A percentile compares a stretch with the other conserved stretches of the same genome.
Conservation (phyloP, 1,140 invertebrate species). For the Aleiodes sp. region DNA sequence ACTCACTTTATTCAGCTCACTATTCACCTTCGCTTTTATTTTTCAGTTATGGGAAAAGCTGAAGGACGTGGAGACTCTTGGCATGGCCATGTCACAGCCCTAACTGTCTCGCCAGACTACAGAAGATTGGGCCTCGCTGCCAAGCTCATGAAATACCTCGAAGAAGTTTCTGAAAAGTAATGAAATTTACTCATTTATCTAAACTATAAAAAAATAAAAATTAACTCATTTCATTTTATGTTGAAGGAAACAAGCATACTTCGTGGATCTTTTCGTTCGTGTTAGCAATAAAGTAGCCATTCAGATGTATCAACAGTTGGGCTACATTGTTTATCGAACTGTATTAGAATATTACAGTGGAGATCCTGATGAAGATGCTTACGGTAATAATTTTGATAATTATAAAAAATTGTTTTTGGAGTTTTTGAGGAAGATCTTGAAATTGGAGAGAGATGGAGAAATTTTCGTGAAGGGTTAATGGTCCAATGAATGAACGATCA, state of each 20-base stretch:
- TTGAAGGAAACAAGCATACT: constrained; percentile 91
- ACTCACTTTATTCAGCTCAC: no score
- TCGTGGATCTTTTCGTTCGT: constrained; percentile 98
- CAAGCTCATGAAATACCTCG: constrained; percentile 93
- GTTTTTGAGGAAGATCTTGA: no score
- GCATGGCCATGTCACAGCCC: constrained; percentile 98
- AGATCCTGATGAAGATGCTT: constrained; percentile 98
- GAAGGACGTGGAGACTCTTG: constrained; percentile 95
- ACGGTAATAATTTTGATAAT: constrained; percentile 73
- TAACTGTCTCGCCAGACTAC: constrained; percentile 96
- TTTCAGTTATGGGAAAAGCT: constrained; percentile 97
- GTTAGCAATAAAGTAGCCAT: constrained; percentile 98
- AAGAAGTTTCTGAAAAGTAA: constrained; percentile 96
- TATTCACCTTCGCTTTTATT: no score
- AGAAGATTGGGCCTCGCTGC: constrained; percentile 90
- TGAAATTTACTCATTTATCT: not conserved
- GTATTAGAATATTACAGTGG: constrained; percentile 98
- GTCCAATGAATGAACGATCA: no score
- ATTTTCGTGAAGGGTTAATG: no score
- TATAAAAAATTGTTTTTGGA: constrained; percentile 20
- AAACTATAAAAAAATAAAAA: no score
- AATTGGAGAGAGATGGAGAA: no score
- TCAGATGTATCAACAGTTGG: constrained; percentile 96
- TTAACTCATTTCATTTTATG: constrained; percentile 28
- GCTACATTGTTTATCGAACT: constrained; percentile 96